Evolutionary conservation across 2,888 invertebrate genomes (phyloP).

Genomic region (Ormyrus pomaceus): DNA sequence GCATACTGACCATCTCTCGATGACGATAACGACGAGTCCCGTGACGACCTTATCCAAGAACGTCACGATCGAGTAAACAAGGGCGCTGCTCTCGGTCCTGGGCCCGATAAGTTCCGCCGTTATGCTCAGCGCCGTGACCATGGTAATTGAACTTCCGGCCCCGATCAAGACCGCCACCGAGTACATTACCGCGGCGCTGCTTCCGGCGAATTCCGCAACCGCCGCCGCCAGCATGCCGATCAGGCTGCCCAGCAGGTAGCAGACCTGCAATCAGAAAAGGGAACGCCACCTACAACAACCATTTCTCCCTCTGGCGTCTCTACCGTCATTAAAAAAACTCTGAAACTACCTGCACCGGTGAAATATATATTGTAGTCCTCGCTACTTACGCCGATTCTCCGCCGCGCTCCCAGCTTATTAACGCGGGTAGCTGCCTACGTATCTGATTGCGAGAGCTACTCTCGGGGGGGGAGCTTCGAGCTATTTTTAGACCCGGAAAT

Average conservation of each 20-base stretch:
- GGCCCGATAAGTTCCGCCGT: slow-evolving; percentile 93
- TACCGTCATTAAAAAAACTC: too few relatives aligned
- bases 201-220: slow-evolving; percentile 71
- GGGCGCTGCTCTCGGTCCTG: slow-evolving; percentile 91
- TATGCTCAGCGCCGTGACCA: slow-evolving; percentile 91
- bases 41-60: slow-evolving; percentile 95
- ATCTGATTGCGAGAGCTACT: too few relatives aligned
- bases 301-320: background rate
- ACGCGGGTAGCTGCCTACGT: too few relatives aligned
- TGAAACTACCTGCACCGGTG: background rate
- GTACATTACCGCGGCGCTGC: slow-evolving; percentile 74
- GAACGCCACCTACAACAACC: background rate
- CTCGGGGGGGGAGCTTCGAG: too few relatives aligned
- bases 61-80: slow-evolving; percentile 95
- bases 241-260: slow-evolving; percentile 77
- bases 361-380: too few relatives aligned
- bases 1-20: slow-evolving; percentile 85
- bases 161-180: slow-evolving; percentile 80
- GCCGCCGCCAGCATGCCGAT: slow-evolving; percentile 75
- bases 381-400: too few relatives aligned
- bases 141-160: slow-evolving; percentile 88
- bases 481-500: too few relatives aligned
- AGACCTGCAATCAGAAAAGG: slow-evolving; percentile 70
- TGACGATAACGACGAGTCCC: slow-evolving; percentile 89
- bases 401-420: too few relatives aligned